Percentiles rank a stretch among this genome's conserved stretches.
phyloP scores from a whole-genome alignment of 2,888 invertebrate genomes.

The Dilophus febrilis region DNA sequence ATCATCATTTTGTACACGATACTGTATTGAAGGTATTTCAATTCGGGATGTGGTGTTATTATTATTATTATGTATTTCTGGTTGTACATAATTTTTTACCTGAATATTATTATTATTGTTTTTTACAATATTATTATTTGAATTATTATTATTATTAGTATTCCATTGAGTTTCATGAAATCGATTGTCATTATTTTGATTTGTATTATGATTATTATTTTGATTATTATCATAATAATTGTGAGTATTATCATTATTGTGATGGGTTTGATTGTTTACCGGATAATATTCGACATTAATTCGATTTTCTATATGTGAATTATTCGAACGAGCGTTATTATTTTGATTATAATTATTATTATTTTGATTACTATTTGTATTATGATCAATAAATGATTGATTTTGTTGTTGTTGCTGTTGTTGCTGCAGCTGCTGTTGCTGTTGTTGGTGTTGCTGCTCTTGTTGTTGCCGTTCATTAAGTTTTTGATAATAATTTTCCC shows the following conservation, averaged over 20 bases:
- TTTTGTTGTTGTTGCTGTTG: conserved; percentile 9
- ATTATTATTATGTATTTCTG: too few species aligned
- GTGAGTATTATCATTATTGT: too few species aligned
- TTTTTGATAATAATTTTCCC: conserved; percentile 50
- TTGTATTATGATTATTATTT: neutral
- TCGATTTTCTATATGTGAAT: neutral
- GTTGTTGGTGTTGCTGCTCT: conserved; percentile 6
- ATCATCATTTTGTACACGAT: too few species aligned
- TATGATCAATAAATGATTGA: conserved; percentile 2
- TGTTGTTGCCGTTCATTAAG: conserved; percentile 15
- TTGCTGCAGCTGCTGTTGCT: too few species aligned
- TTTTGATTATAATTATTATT: neutral
- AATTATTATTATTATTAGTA: neutral
- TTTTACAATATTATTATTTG: conserved; percentile 1
- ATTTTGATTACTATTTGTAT: neutral
- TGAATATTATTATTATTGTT: neutral
- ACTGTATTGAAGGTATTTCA: too few species aligned
- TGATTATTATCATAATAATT: too few species aligned
- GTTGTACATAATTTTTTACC: too few species aligned
- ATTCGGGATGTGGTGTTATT: too few species aligned
- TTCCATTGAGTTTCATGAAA: neutral
- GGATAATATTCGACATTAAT: neutral
- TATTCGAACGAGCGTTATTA: neutral
- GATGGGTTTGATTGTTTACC: too few species aligned
- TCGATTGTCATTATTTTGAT: neutral